Base-by-base conservation (phyloP, 1,140 invertebrate species). In the Drosophila nannoptera region DNA sequence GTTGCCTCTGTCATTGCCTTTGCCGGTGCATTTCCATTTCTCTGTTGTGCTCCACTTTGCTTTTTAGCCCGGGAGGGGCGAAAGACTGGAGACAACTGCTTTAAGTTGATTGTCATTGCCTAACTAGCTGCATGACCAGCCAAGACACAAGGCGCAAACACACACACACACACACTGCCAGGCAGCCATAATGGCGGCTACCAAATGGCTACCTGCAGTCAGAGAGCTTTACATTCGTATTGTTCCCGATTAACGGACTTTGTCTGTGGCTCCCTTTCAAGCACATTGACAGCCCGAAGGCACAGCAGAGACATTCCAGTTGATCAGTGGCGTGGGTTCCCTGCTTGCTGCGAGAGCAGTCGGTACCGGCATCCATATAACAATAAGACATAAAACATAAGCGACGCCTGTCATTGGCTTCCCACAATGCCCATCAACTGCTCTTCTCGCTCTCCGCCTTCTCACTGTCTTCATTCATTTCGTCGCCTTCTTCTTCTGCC, bases 1-100 rank as follows among this genome's bases (percentile, higher is more conserved):
- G 77, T 82, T 81, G 73, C 62, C 75, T 66, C 62, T 66, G 64
- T 49, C 71, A 56, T 33, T 33, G 22, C 50, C 33, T 53, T 35
- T 64, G 8, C 42, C 45, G 46, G 35, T 38, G 31, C 45, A 35
- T 64, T 35, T 43, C 32, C 11, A 54, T 14, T 58, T 42, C 54
- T 43, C 14, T 9, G 6, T 12, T 42, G 40, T 5, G 40, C 40
- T 43, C 32, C 29, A 8, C n/a, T 31, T 55, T 42, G 4, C 40
- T 8, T 31, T 46, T 43, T 9, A 8, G 9, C 7, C 29, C 36
- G 33, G 14, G 31, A 7, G 33, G 22, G 12, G 29, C 22, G 22
- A 22, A 22, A 22, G 22, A 2, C 22, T 22, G 22, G 36, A 12
- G 7, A 14, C 16, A 43, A 43, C 40, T 54, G 42, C 55, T 55